Evolutionary conservation across 2,888 invertebrate genomes (phyloP).

Genomic region (Acheta domesticus): DNA sequence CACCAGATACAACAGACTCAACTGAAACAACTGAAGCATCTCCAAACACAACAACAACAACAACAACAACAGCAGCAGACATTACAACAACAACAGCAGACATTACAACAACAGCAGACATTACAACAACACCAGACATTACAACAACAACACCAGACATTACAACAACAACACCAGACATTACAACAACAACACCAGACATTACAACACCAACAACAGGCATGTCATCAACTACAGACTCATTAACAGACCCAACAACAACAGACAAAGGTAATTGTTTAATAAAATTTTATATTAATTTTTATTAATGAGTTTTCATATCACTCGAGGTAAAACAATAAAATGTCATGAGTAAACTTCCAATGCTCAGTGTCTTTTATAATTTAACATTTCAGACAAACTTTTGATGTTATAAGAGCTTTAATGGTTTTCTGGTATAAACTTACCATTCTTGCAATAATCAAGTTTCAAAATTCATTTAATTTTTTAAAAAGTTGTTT

Average conservation of each 20-base stretch:
- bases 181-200: background rate
- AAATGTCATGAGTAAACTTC: too few species aligned
- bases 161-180: background rate
- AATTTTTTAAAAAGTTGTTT: too few species aligned
- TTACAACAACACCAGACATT: background rate
- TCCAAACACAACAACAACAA: background rate
- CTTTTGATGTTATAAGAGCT: too few species aligned
- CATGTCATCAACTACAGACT: background rate
- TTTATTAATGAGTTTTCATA: too few species aligned
- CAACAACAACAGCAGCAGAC: background rate
- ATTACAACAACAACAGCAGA: background rate
- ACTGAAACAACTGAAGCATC: background rate
- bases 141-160: slow-evolving; percentile 18
- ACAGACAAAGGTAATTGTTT: background rate
- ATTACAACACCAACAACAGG: background rate
- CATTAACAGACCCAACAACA: background rate
- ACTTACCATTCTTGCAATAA: too few species aligned
- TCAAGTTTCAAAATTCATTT: too few species aligned
- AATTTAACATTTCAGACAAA: too few species aligned
- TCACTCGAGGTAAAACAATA: too few species aligned
- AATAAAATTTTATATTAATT: too few species aligned
- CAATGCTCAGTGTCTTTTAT: too few species aligned
- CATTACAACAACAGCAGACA: background rate
- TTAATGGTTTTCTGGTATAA: too few species aligned
- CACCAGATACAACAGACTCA: background rate